phyloP scores from a whole-genome alignment of 2,888 invertebrate genomes.

The Drosophila rellima region DNA sequence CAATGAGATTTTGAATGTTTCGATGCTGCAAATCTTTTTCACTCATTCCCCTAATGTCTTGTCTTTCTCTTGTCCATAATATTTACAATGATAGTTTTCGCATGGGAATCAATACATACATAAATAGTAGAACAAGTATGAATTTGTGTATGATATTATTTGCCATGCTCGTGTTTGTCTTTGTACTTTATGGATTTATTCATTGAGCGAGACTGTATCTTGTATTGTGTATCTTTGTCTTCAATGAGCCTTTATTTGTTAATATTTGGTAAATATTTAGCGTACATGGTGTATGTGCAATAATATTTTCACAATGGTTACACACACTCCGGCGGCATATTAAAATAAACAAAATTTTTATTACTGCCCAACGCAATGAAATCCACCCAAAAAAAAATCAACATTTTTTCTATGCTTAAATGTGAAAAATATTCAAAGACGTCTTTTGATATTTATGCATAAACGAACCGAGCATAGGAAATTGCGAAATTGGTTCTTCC shows the following conservation, averaged over 20 bases:
- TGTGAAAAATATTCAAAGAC: conserved; percentile 63
- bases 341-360: conserved; percentile 75
- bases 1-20: conserved; percentile 81
- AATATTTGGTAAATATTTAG: conserved; percentile 81
- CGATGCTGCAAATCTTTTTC: conserved; percentile 66
- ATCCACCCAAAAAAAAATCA: conserved; percentile 5
- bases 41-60: conserved; percentile 16
- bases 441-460: conserved; percentile 61
- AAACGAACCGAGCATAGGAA: conserved; percentile 51
- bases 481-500: conserved; percentile 72
- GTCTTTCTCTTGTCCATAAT: conserved; percentile 39
- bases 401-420: conserved; percentile 25
- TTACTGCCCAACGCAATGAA: conserved; percentile 36
- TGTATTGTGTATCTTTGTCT: conserved; percentile 49
- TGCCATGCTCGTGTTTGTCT: conserved; percentile 62
- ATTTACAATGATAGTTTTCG: conserved; percentile 80
- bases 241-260: conserved; percentile 76
- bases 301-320: conserved; percentile 72
- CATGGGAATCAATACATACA: conserved; percentile 68
- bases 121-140: conserved; percentile 28
- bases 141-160: conserved; percentile 40
- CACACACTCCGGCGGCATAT: conserved; percentile 84
- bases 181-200: conserved; percentile 77
- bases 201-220: conserved; percentile 53
- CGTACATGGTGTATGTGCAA: conserved; percentile 76